Percentiles rank a stretch among this genome's conserved stretches.
Conservation (phyloP, 37 sponge, comb jelly and placozoan species). For the Theonella swinhoei region DNA sequence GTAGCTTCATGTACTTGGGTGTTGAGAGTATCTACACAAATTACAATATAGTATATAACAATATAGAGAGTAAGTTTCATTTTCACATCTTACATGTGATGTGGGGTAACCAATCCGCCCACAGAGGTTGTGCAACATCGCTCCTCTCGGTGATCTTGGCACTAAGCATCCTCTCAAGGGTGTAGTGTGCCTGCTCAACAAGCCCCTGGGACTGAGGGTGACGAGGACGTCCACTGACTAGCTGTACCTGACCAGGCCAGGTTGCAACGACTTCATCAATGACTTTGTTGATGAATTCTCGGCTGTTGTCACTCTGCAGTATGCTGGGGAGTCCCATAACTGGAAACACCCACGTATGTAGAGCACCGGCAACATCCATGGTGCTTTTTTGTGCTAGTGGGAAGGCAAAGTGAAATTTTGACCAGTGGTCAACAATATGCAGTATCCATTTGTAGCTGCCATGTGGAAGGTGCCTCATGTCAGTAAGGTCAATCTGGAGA, state of each 20-base stretch:
- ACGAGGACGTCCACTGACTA: constrained; percentile 50
- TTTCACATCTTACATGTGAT: constrained; percentile 30
- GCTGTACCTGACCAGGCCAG: constrained; percentile 22
- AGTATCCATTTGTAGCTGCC: constrained; percentile 35
- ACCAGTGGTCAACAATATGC: constrained; percentile 47
- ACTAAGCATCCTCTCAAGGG: constrained; percentile 27
- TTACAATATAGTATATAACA: neutral
- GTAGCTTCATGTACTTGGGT: constrained; percentile 38
- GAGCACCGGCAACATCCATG: constrained; percentile 5
- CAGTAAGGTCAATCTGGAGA: constrained; percentile 39
- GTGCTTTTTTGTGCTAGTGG: constrained; percentile 18
- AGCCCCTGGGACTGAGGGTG: constrained; percentile 47
- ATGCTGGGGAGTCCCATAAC: constrained; percentile 42
- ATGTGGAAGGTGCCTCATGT: constrained; percentile 45
- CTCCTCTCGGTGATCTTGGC: constrained; percentile 15
- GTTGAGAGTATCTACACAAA: constrained; percentile 46
- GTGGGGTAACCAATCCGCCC: constrained; percentile 33
- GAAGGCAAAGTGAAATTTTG: constrained; percentile 52
- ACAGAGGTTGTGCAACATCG: constrained; percentile 4
- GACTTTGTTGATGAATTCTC: constrained; percentile 33
- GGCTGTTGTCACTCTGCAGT: constrained; percentile 37
- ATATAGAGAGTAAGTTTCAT: neutral
- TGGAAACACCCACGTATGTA: constrained; percentile 22
- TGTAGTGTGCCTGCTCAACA: constrained; percentile 48
- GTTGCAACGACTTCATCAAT: neutral